These are phyloP conservation scores for Oxyura jamaicensis DNA, from an alignment of 2,113 vertebrate species.

Conservation along the genomic window DNA sequence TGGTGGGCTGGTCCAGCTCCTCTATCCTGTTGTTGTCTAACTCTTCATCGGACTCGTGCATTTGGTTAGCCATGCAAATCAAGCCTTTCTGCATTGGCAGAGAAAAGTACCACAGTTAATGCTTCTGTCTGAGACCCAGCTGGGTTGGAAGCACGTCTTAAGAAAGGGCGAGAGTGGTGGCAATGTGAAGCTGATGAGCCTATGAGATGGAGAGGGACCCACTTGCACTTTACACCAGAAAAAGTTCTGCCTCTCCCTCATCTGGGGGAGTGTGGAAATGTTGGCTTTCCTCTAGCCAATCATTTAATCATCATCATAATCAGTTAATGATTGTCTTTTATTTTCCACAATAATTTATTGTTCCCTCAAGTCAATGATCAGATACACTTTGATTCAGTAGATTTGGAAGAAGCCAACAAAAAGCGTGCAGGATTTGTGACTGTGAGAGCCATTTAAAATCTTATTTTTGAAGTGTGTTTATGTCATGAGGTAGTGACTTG, in stretches of 20 bases:
- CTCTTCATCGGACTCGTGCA: constrained; percentile 81
- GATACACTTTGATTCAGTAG: not conserved
- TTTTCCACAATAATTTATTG: not conserved
- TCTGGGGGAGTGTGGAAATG: not conserved
- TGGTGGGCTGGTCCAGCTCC: constrained; percentile 84
- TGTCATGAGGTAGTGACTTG: not conserved
- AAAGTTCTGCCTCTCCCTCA: not conserved
- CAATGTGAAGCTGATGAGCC: not conserved
- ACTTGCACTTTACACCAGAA: not conserved
- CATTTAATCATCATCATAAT: not conserved
- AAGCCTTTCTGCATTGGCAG: constrained; percentile 81
- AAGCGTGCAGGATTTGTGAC: not conserved
- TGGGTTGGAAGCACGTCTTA: not conserved
- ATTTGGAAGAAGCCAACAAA: not conserved
- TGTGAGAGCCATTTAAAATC: not conserved
- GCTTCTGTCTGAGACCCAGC: not conserved
- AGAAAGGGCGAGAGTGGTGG: rapidly evolving
- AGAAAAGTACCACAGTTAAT: not conserved
- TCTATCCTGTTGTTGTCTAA: constrained; percentile 82
- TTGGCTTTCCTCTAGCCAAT: not conserved
- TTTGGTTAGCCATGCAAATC: constrained; percentile 59
- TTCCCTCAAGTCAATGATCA: not conserved
- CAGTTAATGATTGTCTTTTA: not conserved
- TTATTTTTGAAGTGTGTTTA: not conserved
- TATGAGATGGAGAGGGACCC: not conserved